phyloP scores from a whole-genome alignment of 2,113 vertebrate genomes.

The Pseudorasbora parva region DNA sequence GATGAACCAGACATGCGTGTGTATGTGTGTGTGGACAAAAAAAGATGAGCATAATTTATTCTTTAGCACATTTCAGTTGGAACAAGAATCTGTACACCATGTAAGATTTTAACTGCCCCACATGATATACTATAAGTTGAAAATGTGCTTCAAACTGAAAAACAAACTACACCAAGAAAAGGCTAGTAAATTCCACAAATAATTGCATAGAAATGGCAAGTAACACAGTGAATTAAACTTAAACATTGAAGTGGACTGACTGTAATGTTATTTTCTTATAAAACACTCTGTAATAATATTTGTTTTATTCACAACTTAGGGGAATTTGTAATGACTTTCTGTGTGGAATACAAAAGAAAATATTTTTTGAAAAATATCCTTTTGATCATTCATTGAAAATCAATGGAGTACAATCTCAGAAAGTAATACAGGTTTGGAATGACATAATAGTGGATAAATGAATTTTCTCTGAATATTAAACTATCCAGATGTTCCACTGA shows the following conservation, averaged over 20 bases:
- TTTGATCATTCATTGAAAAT: neutral
- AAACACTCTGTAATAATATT: too few species aligned
- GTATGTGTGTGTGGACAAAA: neutral
- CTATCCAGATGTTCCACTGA: neutral
- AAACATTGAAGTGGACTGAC: too few species aligned
- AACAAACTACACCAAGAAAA: neutral
- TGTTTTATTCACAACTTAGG: too few species aligned
- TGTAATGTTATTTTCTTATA: too few species aligned
- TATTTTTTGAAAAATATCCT: neutral
- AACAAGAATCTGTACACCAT: neutral
- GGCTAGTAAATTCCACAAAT: neutral
- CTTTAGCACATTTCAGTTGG: neutral
- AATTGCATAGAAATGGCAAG: neutral
- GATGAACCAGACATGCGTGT: too few species aligned
- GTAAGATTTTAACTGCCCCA: neutral
- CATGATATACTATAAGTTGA: neutral
- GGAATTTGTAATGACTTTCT: too few species aligned
- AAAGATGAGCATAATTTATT: neutral
- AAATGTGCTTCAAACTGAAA: neutral
- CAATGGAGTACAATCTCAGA: neutral
- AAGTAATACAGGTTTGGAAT: neutral
- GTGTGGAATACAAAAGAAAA: neutral
- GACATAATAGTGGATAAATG: too few species aligned
- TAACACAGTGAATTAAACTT: neutral
- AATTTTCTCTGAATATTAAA: neutral